phyloP scores from a whole-genome alignment of 23 tunicate genomes.

The Trididemnum clinides region DNA sequence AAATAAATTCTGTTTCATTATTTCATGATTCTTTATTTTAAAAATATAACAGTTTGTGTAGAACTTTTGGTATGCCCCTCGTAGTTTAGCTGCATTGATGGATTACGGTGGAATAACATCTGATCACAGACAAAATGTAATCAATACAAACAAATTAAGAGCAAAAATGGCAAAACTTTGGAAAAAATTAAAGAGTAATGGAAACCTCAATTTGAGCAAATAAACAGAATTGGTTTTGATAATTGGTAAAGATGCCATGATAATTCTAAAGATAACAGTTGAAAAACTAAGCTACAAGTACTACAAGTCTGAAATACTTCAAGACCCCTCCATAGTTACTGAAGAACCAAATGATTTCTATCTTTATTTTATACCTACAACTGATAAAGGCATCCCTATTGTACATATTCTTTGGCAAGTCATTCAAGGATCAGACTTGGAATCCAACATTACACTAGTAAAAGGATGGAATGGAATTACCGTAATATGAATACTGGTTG shows the following conservation, averaged over 20 bases:
- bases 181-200: neutral
- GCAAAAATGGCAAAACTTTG: neutral
- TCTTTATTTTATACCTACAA: slow-evolving; percentile 17
- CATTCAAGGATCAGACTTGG: neutral
- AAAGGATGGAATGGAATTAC: slow-evolving; percentile 7
- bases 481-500: slow-evolving; percentile 9
- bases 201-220: neutral
- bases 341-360: slow-evolving; percentile 29
- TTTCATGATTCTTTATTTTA: too few relatives aligned
- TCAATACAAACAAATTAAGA: slow-evolving; percentile 10
- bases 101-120: slow-evolving; percentile 12
- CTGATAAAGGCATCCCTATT: neutral
- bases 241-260: slow-evolving; percentile 28
- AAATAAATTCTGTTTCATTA: too few relatives aligned
- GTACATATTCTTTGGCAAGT: neutral
- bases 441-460: neutral
- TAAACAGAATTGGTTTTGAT: slow-evolving; percentile 3
- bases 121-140: neutral
- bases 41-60: too few relatives aligned
- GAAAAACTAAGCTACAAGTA: neutral
- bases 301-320: neutral
- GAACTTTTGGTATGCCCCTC: too few relatives aligned
- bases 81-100: neutral
- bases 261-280: too few relatives aligned
- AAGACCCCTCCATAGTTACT: neutral